These are phyloP conservation scores for Coregonus ussuriensis DNA, from an alignment of 2,797 vertebrate species.

Conservation along the genomic window DNA sequence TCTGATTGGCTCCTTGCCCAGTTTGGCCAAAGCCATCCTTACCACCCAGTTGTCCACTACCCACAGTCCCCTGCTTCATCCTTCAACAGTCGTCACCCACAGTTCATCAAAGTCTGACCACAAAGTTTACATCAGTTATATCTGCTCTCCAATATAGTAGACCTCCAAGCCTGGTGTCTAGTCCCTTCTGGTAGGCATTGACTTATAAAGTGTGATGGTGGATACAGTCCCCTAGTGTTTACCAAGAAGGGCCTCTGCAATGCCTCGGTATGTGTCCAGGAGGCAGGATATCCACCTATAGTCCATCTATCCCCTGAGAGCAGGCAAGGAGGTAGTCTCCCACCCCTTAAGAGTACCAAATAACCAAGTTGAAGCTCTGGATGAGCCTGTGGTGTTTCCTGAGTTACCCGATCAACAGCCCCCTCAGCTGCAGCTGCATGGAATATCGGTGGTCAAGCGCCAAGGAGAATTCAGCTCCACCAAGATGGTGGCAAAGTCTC, in stretches of 20 bases:
- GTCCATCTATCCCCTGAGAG: not conserved
- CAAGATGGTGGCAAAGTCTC: conserved; percentile 19
- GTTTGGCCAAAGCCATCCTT: conserved; percentile 11
- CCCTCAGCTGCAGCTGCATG: not conserved
- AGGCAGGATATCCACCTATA: conserved; percentile 20
- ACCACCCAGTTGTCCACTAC: conserved; percentile 6
- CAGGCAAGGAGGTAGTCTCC: conserved; percentile 25
- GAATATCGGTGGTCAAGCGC: not conserved
- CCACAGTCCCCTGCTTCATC: conserved; percentile 7
- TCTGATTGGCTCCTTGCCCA: conserved; percentile 29
- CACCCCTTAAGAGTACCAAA: not conserved
- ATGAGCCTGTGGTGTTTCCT: conserved; percentile 27
- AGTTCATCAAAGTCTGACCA: conserved; percentile 15
- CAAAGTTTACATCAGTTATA: not conserved
- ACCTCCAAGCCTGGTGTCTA: conserved; percentile 1
- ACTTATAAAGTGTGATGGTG: conserved; percentile 47
- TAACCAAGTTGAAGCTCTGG: conserved; percentile 35
- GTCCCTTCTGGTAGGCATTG: conserved; percentile 38
- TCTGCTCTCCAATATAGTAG: conserved; percentile 5
- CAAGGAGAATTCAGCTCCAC: conserved; percentile 10
- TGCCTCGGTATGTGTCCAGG: not conserved
- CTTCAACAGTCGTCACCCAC: conserved; percentile 23
- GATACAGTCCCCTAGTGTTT: conserved; percentile 29
- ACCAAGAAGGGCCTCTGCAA: conserved; percentile 25
- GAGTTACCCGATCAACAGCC: not conserved